Percentiles rank a stretch among this genome's conserved stretches.
These are phyloP conservation scores for Poecilia picta DNA, from an alignment of 2,797 vertebrate genomes.

Conservation along the genomic window DNA sequence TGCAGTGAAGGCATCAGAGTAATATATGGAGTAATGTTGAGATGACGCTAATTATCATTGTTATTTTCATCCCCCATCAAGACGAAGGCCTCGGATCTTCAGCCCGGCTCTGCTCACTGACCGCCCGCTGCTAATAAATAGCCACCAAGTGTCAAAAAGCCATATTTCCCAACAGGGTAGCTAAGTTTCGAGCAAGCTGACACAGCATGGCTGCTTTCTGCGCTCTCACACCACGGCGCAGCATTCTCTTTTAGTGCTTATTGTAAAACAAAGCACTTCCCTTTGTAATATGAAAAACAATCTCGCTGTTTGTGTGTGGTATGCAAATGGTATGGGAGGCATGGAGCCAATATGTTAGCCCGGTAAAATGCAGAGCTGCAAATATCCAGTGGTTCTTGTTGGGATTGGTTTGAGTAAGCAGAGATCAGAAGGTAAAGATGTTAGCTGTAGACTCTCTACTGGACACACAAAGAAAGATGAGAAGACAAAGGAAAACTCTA, in stretches of 20 bases:
- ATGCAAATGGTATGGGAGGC: slow-evolving; percentile 2
- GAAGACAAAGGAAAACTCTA: background rate
- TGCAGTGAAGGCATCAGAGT: background rate
- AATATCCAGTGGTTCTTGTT: background rate
- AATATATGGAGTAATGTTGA: background rate
- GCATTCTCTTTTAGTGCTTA: slow-evolving; percentile 3
- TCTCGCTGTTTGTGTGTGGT: background rate
- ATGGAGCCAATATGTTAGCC: background rate
- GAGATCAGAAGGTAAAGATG: background rate
- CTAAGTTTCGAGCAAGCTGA: background rate
- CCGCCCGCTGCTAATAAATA: slow-evolving; percentile 4
- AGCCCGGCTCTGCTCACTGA: background rate
- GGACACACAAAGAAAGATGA: background rate
- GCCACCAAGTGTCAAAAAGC: background rate
- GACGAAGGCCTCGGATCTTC: background rate
- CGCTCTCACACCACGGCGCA: background rate
- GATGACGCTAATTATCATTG: slow-evolving; percentile 1
- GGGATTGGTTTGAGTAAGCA: background rate
- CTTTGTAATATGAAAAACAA: background rate
- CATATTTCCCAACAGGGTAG: slow-evolving; percentile 22
- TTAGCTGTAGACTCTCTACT: background rate
- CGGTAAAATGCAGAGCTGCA: background rate
- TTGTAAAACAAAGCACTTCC: slow-evolving; percentile 1
- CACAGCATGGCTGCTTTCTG: background rate
- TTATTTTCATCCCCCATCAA: background rate